Evolutionary conservation across 1,140 invertebrate genomes (phyloP).

Genomic region (Cydia fagiglandana): DNA sequence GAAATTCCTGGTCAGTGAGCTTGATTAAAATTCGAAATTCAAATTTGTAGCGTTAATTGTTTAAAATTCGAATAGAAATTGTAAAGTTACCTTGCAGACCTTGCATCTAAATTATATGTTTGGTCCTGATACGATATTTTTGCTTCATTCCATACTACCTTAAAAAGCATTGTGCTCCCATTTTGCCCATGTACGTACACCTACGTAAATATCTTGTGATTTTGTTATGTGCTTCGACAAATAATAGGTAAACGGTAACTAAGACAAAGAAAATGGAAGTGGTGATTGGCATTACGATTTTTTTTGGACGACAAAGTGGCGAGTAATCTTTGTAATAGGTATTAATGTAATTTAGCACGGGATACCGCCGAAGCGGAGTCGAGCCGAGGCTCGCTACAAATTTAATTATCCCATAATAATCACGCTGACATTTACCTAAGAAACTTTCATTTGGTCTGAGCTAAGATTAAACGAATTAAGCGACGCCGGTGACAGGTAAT

Average conservation of each 20-base stretch:
- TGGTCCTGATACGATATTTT: too few species aligned
- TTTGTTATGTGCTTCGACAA: background rate
- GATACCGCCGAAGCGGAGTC: slow-evolving; percentile 7
- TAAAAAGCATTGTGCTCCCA: too few species aligned
- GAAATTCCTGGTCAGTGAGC: too few species aligned
- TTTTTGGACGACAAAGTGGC: background rate
- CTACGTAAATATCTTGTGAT: background rate
- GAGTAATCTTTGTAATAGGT: slow-evolving; percentile 9
- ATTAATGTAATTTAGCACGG: slow-evolving; percentile 22
- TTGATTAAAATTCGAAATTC: too few species aligned
- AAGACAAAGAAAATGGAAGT: slow-evolving; percentile 3
- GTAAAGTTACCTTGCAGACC: too few species aligned
- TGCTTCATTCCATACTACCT: too few species aligned
- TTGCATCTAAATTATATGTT: too few species aligned
- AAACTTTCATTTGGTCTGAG: background rate
- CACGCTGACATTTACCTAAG: slow-evolving; percentile 29
- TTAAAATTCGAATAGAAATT: too few species aligned
- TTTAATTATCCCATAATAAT: slow-evolving; percentile 20
- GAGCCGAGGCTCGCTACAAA: background rate
- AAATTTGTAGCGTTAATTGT: too few species aligned
- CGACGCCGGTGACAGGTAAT: slow-evolving; percentile 2
- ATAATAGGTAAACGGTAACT: background rate
- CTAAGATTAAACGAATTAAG: slow-evolving; percentile 14
- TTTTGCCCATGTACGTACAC: too few species aligned
- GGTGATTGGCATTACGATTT: slow-evolving; percentile 22